Base-by-base conservation (phyloP, 2,113 vertebrate genomes). In the Phaethon lepturus region DNA sequence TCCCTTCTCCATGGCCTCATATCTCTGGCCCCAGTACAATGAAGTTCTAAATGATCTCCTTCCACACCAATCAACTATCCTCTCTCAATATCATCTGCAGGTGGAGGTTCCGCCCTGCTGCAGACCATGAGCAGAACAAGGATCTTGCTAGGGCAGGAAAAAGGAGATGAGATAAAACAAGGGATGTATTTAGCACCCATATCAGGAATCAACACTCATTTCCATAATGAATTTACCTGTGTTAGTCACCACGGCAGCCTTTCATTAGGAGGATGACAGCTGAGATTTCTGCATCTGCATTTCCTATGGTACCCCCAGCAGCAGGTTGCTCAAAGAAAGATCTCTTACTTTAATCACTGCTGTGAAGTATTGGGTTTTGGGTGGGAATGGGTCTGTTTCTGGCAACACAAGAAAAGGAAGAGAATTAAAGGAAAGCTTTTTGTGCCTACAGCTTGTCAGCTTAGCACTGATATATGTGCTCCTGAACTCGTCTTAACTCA, bases 171-270 rank as follows among this genome's bases (percentile, higher is more conserved):
- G 44, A 33, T 26, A 72, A 81, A 92, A 29, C 13, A 71, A 77
- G 19, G 16, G 24, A 84, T 44, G 44, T 84, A 13, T 86, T 97
- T 87, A 87, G 25, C 49, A 75, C 29, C 25, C 7, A 0, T 75
- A 68, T 79, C 40, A 89, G 53, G 86, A 93, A 85, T 63, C 62
- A 93, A 35, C 20, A 13, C 35, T 82, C n/a, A 85, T 85, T 95
- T 95, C 84, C 86, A 62, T 92, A 69, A 82, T 55, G 45, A 90
- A 75, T 89, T 95, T 95, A 56, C 45, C 44, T 55, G 28, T 87
- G 77, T 93, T 75, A 14, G 4, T 95, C 64, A 8, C 82, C 77
- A 72, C 31, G 68, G n/a, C 69, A 95, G 58, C 29, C 49, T 95
- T 89, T 81, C 58, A 85, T 91, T 89, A 76, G 55, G 38, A 92